phyloP scores from a whole-genome alignment of 2,888 invertebrate species.

The Atrina japonica region DNA sequence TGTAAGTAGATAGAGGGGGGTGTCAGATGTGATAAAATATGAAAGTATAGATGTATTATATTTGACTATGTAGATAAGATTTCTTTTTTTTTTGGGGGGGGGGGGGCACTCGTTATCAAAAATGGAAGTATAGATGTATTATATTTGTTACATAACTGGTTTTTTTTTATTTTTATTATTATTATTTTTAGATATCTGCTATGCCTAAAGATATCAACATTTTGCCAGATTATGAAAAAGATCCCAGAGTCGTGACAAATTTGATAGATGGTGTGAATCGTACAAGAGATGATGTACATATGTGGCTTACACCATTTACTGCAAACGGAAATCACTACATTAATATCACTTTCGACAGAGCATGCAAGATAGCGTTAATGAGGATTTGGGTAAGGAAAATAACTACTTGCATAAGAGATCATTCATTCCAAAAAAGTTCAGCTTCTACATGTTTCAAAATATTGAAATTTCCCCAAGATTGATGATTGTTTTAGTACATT shows the following conservation, averaged over 20 bases:
- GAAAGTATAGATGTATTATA: too few relatives aligned
- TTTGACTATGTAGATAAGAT: too few relatives aligned
- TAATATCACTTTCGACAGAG: constrained; percentile 83
- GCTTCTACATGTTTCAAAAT: background rate
- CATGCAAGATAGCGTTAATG: constrained; percentile 84
- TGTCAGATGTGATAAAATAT: too few relatives aligned
- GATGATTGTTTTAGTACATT: background rate
- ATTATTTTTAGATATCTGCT: constrained; percentile 82
- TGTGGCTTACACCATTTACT: constrained; percentile 88
- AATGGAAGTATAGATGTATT: too few relatives aligned
- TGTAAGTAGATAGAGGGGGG: too few relatives aligned
- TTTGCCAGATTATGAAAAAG: constrained; percentile 86
- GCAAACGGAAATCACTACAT: constrained; percentile 84
- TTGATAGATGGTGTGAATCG: constrained; percentile 87
- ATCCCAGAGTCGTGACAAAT: constrained; percentile 85
- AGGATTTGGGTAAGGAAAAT: constrained; percentile 88
- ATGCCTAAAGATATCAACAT: constrained; percentile 85
- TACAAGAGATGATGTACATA: constrained; percentile 89
- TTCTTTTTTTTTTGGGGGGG: too few relatives aligned
- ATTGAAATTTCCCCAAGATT: too few relatives aligned
- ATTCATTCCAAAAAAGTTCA: too few relatives aligned
- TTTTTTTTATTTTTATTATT: too few relatives aligned
- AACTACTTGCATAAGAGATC: too few relatives aligned
- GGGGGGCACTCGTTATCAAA: too few relatives aligned
- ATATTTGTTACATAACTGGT: too few relatives aligned